Evolutionary conservation across 2,888 invertebrate species (phyloP).

Genomic region (Dioctria linearis): DNA sequence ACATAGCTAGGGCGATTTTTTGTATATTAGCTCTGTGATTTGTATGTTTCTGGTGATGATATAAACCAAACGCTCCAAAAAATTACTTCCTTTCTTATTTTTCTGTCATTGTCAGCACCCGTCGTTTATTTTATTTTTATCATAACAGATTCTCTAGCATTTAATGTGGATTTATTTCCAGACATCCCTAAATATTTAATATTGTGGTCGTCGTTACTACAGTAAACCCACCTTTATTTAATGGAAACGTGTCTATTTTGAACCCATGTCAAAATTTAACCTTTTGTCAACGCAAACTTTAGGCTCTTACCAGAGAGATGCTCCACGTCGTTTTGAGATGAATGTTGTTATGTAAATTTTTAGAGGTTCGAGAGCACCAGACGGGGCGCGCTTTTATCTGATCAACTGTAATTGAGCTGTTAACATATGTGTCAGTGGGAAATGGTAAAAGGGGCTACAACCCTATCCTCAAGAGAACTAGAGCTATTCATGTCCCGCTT

Average conservation of each 20-base stretch:
- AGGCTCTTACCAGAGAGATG: not conserved
- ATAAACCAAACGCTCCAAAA: no score
- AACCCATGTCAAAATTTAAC: constrained; percentile 40
- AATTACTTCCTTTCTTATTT: not conserved
- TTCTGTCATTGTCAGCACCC: constrained; percentile 3
- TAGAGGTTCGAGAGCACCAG: not conserved
- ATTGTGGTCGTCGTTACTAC: constrained; percentile 4
- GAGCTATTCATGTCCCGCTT: constrained; percentile 26
- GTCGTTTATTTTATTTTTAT: constrained; percentile 9
- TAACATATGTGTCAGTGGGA: constrained; percentile 38
- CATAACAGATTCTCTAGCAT: not conserved
- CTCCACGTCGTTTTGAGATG: constrained; percentile 7
- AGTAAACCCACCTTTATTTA: constrained; percentile 20
- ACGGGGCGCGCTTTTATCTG: constrained; percentile 42
- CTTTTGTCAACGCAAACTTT: constrained; percentile 12
- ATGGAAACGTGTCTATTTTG: constrained; percentile 24
- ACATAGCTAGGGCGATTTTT: no score
- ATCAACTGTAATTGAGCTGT: constrained; percentile 43
- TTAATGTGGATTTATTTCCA: constrained; percentile 17
- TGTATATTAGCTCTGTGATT: no score
- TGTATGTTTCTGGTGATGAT: no score
- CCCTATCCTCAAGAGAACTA: constrained; percentile 15
- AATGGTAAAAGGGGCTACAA: constrained; percentile 11
- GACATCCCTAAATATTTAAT: constrained; percentile 37
- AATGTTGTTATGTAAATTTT: constrained; percentile 37